A percentile compares a stretch with the other conserved stretches of the same genome.
These are phyloP conservation scores for Microtus oregoni DNA, from an alignment of 2,113 vertebrate species.

Conservation along the genomic window DNA sequence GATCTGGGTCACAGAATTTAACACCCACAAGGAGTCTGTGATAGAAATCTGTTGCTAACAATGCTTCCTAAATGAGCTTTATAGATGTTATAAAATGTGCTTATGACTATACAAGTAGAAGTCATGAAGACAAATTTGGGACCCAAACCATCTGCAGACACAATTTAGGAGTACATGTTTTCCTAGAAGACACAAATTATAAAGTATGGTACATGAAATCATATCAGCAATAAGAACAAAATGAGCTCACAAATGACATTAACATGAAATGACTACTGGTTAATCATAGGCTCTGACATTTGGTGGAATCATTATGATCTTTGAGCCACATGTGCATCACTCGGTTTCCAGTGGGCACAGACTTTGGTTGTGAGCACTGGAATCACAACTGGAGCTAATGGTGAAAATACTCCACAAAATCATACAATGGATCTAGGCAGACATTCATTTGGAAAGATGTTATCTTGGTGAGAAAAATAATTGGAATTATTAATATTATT, in stretches of 20 bases:
- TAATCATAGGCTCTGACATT: neutral
- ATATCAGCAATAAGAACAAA: neutral
- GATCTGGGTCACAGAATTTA: neutral
- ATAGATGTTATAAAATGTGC: neutral
- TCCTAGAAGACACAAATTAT: neutral
- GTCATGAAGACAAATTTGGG: neutral
- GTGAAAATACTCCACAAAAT: neutral
- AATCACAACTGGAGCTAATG: neutral
- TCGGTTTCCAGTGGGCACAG: neutral
- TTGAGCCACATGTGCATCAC: neutral
- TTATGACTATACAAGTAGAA: neutral
- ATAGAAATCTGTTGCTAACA: neutral
- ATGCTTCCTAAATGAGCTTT: neutral
- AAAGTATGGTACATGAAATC: neutral
- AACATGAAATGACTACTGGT: neutral
- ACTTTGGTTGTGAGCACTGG: neutral
- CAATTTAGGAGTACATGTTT: conserved; percentile 19
- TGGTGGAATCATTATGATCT: neutral
- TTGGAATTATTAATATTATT: neutral
- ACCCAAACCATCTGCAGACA: neutral
- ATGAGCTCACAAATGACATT: neutral
- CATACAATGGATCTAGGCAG: neutral
- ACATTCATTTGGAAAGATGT: neutral
- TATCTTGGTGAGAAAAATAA: neutral
- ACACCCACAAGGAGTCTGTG: neutral